Evolutionary conservation across 2,113 vertebrate species (phyloP), one percentile per base, ranked within the genome.

Genomic region (Pomatorhinus ruficollis): DNA sequence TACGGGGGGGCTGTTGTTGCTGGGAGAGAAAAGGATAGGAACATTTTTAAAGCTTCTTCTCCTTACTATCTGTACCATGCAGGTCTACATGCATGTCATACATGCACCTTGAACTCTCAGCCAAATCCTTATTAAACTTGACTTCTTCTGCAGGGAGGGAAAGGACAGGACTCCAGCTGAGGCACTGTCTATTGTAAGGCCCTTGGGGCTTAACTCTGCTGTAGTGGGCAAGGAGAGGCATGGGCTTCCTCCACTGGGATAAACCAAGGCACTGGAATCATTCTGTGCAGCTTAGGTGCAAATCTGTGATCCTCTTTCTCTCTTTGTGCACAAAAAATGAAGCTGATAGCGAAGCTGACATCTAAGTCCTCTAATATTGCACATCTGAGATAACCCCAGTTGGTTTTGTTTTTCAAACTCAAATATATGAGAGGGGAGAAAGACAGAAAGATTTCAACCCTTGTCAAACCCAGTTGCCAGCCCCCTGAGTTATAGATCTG

Each of bases 281-380:
- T 39, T 83, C 54, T 54, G 50, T 15, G 80, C n/a, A 75, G 89
- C 86, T 95, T 91, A 88, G 90, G 83, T 81, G 82, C 90, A 91
- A 93, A 96, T 66, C 84, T 94, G 81, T 88, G 93, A 95, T 93
- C 71, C 72, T 86, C 76, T 40, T 94, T 89, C 83, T 86, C 79
- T 83, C 68, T 92, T 89, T 91, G 75, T 76, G 75, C 72, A 88
- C 85, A 80, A 92, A 96, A 92, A 92, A 90, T 12, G 88, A 84
- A 87, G 86, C 92, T 90, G 86, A 93, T 92, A 96, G 94, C 0
- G 0, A 92, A 94, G 76, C 93, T 90, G 92, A 89, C 92, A 92
- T 93, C 92, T 93, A 90, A 95, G 96, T 96, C 90, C 88, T 83
- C 75, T 59, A 61, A 63, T 83, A 93, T 13, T 94, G 88, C 90